Conservation (phyloP, 2,113 vertebrate species). For the Herpailurus yagouaroundi region DNA sequence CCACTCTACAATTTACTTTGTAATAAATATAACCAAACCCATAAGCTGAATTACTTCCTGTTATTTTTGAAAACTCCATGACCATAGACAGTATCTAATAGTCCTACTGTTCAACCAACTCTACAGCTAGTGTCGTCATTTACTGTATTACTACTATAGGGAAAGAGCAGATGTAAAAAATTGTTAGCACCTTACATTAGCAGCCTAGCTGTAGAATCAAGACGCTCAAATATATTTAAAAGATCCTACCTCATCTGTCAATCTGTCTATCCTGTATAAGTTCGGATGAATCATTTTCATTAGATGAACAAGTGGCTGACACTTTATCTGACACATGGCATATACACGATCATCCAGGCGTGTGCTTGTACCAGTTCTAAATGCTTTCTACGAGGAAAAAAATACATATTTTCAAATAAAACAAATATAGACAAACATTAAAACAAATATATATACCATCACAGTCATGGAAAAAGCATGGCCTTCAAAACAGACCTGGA, state of each 20-base stretch:
- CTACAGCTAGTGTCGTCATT: background rate
- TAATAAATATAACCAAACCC: slow-evolving; percentile 28
- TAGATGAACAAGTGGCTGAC: slow-evolving; percentile 93
- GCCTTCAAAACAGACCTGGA: background rate
- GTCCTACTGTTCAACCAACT: background rate
- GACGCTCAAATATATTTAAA: background rate
- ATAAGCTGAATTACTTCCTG: background rate
- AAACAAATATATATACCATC: background rate
- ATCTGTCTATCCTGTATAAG: slow-evolving; percentile 95
- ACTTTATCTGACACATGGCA: slow-evolving; percentile 98
- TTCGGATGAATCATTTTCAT: slow-evolving; percentile 96
- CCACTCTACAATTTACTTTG: background rate
- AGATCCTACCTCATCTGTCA: slow-evolving; percentile 93
- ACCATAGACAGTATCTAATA: background rate
- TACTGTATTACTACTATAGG: background rate
- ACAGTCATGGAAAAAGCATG: background rate
- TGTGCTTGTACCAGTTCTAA: slow-evolving; percentile 94
- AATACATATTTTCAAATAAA: background rate
- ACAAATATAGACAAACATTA: background rate
- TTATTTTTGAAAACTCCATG: background rate
- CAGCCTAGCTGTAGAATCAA: background rate
- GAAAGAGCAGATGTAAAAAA: background rate
- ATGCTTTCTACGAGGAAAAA: slow-evolving; percentile 91
- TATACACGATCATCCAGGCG: slow-evolving; percentile 96
- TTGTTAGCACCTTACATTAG: background rate